Evolutionary conservation across 2,797 vertebrate species (phyloP), one percentile per base, ranked within the genome.

Genomic region (Aviceda leuphotes): DNA sequence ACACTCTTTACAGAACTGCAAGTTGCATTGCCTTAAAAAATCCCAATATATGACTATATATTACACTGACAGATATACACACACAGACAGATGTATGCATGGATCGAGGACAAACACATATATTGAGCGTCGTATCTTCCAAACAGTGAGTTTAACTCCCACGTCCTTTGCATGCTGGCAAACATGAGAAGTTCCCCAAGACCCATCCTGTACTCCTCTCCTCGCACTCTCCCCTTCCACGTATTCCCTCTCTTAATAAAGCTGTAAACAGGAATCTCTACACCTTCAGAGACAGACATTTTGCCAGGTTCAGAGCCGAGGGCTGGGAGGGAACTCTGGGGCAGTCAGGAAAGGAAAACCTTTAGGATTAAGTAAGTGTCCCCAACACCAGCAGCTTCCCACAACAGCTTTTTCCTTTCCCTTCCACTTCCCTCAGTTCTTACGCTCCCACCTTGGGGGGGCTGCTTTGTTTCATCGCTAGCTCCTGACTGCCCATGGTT

Each of bases 271-370:
- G 35, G 18, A 83, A 82, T 33, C 8, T 82, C 61, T 31, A 21
- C 0, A 0, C 52, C 49, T 54, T 80, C 33, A 93, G 15, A 90
- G 46, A 43, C 0, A 11, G 62, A 31, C 0, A 3, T 43, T 80
- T 83, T 44, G 28, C 14, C 55, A 83, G 28, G 49, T 43, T 43
- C 21, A 46, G 24, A 12, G 47, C 31, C 47, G 16, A 73, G 22
- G 31, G 35, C 39, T 67, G 17, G 5, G 26, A 70, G 8, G 19
- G 50, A 77, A 66, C 19, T 39, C 33, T 25, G 6, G 22, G 7
- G 19, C 39, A 43, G 20, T 20, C 18, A 56, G 17, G 15, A 86
- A 54, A 87, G 43, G 11, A 55, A 84, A 91, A 70, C 8, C 28
- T 58, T 81, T 18, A 54, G 58, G 63, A 1, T 70, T 47, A 73